Evolutionary conservation across 2,888 invertebrate species (phyloP).

Genomic region (Amblyteles armatorius): DNA sequence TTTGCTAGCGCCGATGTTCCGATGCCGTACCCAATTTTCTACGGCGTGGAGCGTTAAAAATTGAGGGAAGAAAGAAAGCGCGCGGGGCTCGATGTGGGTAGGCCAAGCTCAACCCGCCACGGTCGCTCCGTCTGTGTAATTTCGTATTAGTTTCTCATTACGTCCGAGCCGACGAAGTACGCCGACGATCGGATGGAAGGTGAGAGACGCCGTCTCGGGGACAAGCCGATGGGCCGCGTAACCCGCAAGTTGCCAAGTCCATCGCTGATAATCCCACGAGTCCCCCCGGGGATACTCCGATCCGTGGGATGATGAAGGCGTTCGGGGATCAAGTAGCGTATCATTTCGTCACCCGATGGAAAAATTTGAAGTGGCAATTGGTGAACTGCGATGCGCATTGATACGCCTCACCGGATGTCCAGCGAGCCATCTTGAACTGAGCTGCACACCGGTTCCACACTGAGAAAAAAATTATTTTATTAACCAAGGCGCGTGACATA

Average conservation of each 20-base stretch:
- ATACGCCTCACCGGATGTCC: conserved; percentile 38
- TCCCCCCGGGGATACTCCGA: conserved; percentile 21
- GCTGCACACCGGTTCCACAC: background rate
- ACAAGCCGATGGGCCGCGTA: conserved; percentile 55
- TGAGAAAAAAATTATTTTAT: too few species aligned
- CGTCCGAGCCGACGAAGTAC: conserved; percentile 59
- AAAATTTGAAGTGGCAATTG: conserved; percentile 41
- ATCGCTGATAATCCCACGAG: conserved; percentile 41
- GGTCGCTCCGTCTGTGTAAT: conserved; percentile 78
- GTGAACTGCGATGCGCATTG: conserved; percentile 50
- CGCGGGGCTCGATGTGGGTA: conserved; percentile 50
- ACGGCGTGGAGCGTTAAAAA: conserved; percentile 69
- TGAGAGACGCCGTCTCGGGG: conserved; percentile 22
- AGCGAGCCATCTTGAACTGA: background rate
- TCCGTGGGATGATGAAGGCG: conserved; percentile 69
- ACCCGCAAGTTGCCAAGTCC: conserved; percentile 53
- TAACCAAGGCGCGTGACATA: background rate
- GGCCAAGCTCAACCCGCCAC: conserved; percentile 70
- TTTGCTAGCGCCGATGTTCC: conserved; percentile 26
- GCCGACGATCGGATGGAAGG: conserved; percentile 23
- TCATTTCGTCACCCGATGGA: conserved; percentile 51
- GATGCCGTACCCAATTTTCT: conserved; percentile 56
- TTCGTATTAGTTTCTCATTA: conserved; percentile 80
- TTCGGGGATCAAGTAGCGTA: conserved; percentile 62
- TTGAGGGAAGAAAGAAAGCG: conserved; percentile 58